These are phyloP conservation scores for Myrmecobius fasciatus DNA, from an alignment of 2,113 vertebrate species.

Conservation along the genomic window DNA sequence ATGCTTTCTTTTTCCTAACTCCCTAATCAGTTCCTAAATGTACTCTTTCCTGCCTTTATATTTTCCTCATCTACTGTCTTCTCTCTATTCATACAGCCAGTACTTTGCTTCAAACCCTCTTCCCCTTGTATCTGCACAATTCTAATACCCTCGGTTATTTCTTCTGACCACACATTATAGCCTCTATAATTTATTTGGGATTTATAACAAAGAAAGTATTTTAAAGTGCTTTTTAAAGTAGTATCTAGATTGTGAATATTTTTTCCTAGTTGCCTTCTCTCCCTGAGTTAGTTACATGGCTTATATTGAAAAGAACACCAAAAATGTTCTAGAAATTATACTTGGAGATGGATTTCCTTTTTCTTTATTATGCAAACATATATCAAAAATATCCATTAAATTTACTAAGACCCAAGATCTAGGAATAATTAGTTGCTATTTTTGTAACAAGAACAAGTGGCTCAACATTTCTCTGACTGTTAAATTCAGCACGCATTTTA, in stretches of 20 bases:
- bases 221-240: not conserved
- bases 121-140: not conserved
- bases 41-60: not conserved
- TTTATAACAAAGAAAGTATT: not conserved
- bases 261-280: not conserved
- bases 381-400: constrained; percentile 8
- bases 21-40: not conserved
- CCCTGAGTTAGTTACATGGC: not conserved
- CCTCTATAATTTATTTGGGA: not conserved
- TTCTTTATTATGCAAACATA: constrained; percentile 35
- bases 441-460: constrained; percentile 40
- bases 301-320: constrained; percentile 13
- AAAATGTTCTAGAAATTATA: constrained; percentile 22
- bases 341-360: constrained; percentile 27
- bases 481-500: constrained; percentile 31
- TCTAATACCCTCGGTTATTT: not conserved
- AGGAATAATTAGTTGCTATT: constrained; percentile 43
- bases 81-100: not conserved
- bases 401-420: not conserved
- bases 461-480: constrained; percentile 17
- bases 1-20: not conserved
- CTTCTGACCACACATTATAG: not conserved
- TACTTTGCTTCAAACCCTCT: not conserved
- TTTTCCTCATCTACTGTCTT: not conserved
- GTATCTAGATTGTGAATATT: not conserved